Base-by-base conservation (phyloP, 2,888 invertebrate species). In the Melanophora roralis region DNA sequence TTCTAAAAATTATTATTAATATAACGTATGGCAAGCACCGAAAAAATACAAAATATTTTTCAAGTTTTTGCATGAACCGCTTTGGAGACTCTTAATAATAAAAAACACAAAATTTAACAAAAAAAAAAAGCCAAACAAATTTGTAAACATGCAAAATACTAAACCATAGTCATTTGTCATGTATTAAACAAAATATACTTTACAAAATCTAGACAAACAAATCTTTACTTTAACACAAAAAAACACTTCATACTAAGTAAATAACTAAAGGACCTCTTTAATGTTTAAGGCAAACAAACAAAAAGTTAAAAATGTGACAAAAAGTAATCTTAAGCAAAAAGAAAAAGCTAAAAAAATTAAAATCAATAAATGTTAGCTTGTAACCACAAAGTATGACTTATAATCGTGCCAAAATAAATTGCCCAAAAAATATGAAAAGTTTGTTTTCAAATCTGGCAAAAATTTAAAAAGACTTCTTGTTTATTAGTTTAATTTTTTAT, bases 71-170 rank as follows among this genome's bases (percentile, higher is more conserved):
- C 38, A 16, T 14, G 40, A 23, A 16, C 51, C 40, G 14, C n/a
- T 38, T 7, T 51, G 51, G 36, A 36, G 7, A 49, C 0, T 1
- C n/a, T 32, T 34, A 55, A n/a, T 34, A 19, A 7, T 19, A 12
- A 8, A 47, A 6, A 27, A 47, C 21, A 45, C 53, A 36, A 23
- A 16, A 1, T 16, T 38, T 55, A 47, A 27, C 36, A 62, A 43
- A 53, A 40, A 12, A 21, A 55, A 62, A 57, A 62, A 23, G 16
- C 16, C 12, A 14, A 49, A 73, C 55, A 72, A 72, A 68, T 72
- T 64, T 68, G 76, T 68, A 62, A 72, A 75, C 75, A 72, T 76
- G 76, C 57, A 59, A 68, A 75, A 67, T 16, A n/a, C n/a, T n/a
- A 72, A 68, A 60, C 75, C 64, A n/a, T 11, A 67, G 51, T 49